phyloP scores from a whole-genome alignment of 2,888 invertebrate species.

The Ichneumoninae sp. region DNA sequence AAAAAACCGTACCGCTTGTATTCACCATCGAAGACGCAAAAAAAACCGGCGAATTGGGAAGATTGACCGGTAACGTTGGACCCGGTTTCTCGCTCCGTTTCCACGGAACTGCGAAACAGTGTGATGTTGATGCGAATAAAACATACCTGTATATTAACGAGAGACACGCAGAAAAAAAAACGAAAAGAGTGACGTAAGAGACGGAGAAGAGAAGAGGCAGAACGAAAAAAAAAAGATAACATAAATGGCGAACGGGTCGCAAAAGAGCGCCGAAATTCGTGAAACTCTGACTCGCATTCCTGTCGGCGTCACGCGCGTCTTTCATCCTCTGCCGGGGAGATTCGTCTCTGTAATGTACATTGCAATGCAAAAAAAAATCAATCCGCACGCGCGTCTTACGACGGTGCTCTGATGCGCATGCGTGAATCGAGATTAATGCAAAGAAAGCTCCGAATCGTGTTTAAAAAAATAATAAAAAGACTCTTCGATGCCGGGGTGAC shows the following conservation, averaged over 20 bases:
- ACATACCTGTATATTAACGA: background rate
- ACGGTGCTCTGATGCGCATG: constrained; percentile 24
- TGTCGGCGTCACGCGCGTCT: constrained; percentile 13
- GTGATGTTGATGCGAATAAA: constrained; percentile 23
- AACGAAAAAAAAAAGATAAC: constrained; percentile 15
- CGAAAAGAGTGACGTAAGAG: constrained; percentile 5
- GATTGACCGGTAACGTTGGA: background rate
- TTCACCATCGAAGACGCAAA: constrained; percentile 30
- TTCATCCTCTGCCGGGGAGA: constrained; percentile 35
- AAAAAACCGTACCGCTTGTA: constrained; percentile 10
- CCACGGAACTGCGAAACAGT: constrained; percentile 12
- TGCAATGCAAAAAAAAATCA: constrained; percentile 13
- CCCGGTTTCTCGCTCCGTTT: constrained; percentile 26
- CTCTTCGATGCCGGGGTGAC: constrained; percentile 47
- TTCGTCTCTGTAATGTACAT: constrained; percentile 26
- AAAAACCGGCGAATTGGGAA: constrained; percentile 24
- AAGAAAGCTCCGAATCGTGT: constrained; percentile 32
- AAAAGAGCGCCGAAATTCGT: constrained; percentile 45
- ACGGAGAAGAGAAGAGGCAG: constrained; percentile 16
- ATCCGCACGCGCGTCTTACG: constrained; percentile 21
- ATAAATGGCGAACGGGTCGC: constrained; percentile 16
- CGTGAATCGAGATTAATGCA: constrained; percentile 32
- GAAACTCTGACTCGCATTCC: constrained; percentile 51
- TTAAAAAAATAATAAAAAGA: constrained; percentile 2
- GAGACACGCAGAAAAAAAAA: constrained; percentile 20